Evolutionary conservation across 2,113 vertebrate genomes (phyloP).

Genomic region (Boulengeromyrus knoepffleri): DNA sequence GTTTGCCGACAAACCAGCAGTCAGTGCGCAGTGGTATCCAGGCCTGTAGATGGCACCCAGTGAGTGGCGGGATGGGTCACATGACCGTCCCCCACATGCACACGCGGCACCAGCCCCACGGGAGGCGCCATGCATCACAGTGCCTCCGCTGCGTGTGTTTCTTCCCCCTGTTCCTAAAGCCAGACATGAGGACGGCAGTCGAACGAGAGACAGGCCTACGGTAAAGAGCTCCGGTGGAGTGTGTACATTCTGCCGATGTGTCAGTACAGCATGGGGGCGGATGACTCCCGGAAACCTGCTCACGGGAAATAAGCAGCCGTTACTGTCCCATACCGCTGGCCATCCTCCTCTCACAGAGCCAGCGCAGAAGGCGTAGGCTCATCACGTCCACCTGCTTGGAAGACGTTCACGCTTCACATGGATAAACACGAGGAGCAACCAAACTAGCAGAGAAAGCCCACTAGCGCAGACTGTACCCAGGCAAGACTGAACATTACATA

Average conservation of each 20-base stretch:
- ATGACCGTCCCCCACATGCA: not conserved
- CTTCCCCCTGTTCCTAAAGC: not conserved
- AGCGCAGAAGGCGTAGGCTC: not conserved
- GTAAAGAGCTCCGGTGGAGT: not conserved
- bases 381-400: not conserved
- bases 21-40: not conserved
- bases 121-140: not conserved
- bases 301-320: not conserved
- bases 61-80: not conserved
- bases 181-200: not conserved
- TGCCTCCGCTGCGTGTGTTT: not conserved
- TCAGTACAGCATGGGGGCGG: conserved; percentile 13
- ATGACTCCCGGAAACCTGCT: conserved; percentile 19
- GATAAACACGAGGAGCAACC: not conserved
- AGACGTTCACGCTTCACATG: not conserved
- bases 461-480: not conserved
- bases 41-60: not conserved
- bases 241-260: not conserved
- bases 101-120: not conserved
- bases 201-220: not conserved
- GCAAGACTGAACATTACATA: not conserved
- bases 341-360: not conserved
- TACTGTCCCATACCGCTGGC: not conserved
- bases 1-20: not conserved
- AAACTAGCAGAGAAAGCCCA: not conserved